A percentile compares a stretch with the other conserved stretches of the same genome.
These are phyloP conservation scores for Galendromus occidentalis DNA, from an alignment of 1,140 invertebrate genomes.

Conservation along the genomic window DNA sequence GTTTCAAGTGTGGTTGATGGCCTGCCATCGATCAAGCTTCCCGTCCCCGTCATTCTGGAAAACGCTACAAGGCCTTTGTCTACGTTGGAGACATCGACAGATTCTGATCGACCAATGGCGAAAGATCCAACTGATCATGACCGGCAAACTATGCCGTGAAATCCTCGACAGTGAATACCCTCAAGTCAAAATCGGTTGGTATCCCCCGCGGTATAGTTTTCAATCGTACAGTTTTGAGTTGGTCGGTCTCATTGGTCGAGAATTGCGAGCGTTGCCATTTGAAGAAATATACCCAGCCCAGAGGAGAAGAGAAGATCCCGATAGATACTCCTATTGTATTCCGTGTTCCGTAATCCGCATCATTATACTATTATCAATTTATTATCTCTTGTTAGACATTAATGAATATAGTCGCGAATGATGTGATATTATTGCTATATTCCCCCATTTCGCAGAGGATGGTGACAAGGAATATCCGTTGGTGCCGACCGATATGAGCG, in stretches of 20 bases:
- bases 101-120: slow-evolving; percentile 88
- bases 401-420: slow-evolving; percentile 10
- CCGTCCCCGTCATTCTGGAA: slow-evolving; percentile 87
- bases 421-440: slow-evolving; percentile 7
- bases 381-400: too few relatives aligned
- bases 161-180: slow-evolving; percentile 42
- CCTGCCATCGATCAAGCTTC: slow-evolving; percentile 59
- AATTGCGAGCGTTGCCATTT: too few relatives aligned
- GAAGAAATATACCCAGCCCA: too few relatives aligned
- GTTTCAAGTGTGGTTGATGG: slow-evolving; percentile 82
- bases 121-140: slow-evolving; percentile 9
- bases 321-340: too few relatives aligned
- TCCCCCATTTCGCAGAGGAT: slow-evolving; percentile 40
- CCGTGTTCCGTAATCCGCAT: too few relatives aligned
- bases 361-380: too few relatives aligned
- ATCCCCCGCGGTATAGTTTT: too few relatives aligned
- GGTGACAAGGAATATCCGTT: slow-evolving; percentile 46
- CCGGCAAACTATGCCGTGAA: neutral
- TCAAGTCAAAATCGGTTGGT: slow-evolving; percentile 54
- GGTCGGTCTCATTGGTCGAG: too few relatives aligned
- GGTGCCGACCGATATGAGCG: slow-evolving; percentile 57
- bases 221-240: too few relatives aligned
- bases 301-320: too few relatives aligned
- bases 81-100: slow-evolving; percentile 75
- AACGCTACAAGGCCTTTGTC: slow-evolving; percentile 73